Percentiles rank a stretch among this genome's conserved stretches.
These are phyloP conservation scores for Furnarius figulus DNA, from an alignment of 2,113 vertebrate genomes.

Conservation along the genomic window DNA sequence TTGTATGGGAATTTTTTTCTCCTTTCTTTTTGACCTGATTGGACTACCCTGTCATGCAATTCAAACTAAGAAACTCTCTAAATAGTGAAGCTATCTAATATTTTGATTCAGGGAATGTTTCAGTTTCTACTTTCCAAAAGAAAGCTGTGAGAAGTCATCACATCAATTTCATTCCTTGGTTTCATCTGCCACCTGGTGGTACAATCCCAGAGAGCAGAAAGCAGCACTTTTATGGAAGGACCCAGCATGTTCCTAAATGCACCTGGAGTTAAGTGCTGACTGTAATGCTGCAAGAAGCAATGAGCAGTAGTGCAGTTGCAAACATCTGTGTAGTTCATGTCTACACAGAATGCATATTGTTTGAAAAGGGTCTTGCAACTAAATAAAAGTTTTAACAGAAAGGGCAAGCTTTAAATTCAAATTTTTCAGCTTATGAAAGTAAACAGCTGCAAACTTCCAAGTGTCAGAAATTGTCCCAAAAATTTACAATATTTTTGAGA, in stretches of 20 bases:
- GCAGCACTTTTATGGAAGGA: background rate
- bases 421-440: background rate
- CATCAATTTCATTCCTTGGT: background rate
- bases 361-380: background rate
- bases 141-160: rapidly evolving
- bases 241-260: rapidly evolving
- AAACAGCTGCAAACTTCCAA: background rate
- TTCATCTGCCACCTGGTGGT: slow-evolving; percentile 50
- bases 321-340: background rate
- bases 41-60: background rate
- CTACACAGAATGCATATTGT: rapidly evolving
- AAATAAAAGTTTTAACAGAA: background rate
- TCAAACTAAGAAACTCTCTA: background rate
- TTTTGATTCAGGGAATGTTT: background rate
- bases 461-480: background rate
- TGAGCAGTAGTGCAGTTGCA: background rate
- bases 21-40: background rate
- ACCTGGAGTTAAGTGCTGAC: rapidly evolving
- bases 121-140: rapidly evolving
- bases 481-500: background rate
- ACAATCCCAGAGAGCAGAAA: background rate
- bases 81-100: background rate
- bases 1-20: background rate
- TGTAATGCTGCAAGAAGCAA: background rate
- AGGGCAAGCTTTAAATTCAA: background rate